Conservation (phyloP, 2,113 vertebrate species). For the Rhagologus leucostigma region DNA sequence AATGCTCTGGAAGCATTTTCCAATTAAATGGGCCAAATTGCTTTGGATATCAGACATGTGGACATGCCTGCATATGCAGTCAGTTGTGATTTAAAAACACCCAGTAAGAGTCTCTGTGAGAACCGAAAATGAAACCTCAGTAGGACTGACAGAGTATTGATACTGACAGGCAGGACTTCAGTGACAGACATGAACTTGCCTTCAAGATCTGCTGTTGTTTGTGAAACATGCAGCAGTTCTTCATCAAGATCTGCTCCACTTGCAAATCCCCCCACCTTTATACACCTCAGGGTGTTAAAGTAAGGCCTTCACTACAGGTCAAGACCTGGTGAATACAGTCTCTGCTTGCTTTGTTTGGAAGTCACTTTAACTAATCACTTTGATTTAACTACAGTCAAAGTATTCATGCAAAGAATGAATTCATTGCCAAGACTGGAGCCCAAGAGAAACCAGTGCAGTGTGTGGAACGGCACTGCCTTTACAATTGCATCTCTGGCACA, state of each 20-base stretch:
- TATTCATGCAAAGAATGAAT: neutral
- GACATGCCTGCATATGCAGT: neutral
- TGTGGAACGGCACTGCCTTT: neutral
- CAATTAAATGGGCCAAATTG: neutral
- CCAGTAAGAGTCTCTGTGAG: neutral
- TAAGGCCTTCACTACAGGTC: neutral
- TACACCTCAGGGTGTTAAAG: neutral
- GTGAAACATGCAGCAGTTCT: neutral
- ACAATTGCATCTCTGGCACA: neutral
- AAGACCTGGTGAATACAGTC: neutral
- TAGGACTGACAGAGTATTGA: neutral
- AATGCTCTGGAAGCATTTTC: neutral
- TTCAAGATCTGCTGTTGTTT: neutral
- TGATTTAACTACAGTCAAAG: neutral
- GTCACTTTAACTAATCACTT: neutral
- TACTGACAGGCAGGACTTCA: neutral
- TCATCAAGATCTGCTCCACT: accelerated
- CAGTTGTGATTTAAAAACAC: neutral
- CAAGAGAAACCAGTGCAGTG: neutral
- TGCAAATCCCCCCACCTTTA: neutral
- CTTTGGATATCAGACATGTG: neutral
- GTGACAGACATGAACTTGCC: neutral
- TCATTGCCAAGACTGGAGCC: neutral
- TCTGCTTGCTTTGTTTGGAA: neutral
- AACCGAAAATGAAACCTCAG: neutral